These are phyloP conservation scores for Diplazon laetatorius DNA, from an alignment of 2,888 invertebrate species.

Conservation along the genomic window DNA sequence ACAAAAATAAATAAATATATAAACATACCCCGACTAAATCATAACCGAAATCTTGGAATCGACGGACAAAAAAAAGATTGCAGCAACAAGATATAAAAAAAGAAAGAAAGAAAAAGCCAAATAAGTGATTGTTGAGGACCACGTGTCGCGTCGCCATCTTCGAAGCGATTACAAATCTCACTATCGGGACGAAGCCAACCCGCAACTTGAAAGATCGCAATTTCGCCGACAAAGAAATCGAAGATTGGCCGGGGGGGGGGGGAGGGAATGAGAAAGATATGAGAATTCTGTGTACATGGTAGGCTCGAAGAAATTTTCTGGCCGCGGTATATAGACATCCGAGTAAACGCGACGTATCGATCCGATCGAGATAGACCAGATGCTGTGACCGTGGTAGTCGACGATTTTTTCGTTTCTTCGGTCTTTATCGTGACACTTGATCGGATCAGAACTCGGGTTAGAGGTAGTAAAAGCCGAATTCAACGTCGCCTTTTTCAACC, in stretches of 20 bases:
- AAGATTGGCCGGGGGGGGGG: conserved; percentile 37
- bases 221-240: conserved; percentile 62
- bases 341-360: conserved; percentile 68
- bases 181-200: conserved; percentile 42
- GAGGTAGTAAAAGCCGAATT: conserved; percentile 52
- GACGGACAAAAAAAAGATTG: conserved; percentile 15
- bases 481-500: conserved; percentile 44
- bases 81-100: neutral
- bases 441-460: conserved; percentile 65
- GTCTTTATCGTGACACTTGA: conserved; percentile 71
- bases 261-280: conserved; percentile 44
- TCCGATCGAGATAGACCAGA: conserved; percentile 63
- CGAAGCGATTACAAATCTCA: neutral
- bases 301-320: conserved; percentile 17
- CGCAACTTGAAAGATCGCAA: conserved; percentile 62
- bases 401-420: conserved; percentile 69
- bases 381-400: conserved; percentile 45
- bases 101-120: conserved; percentile 9
- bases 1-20: too few species aligned
- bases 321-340: conserved; percentile 46
- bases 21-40: conserved; percentile 1
- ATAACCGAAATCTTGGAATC: neutral
- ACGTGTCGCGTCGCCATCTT: neutral
- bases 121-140: neutral
- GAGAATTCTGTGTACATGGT: conserved; percentile 25